Evolutionary conservation across 2,113 vertebrate genomes (phyloP).

Genomic region (Corapipo altera): DNA sequence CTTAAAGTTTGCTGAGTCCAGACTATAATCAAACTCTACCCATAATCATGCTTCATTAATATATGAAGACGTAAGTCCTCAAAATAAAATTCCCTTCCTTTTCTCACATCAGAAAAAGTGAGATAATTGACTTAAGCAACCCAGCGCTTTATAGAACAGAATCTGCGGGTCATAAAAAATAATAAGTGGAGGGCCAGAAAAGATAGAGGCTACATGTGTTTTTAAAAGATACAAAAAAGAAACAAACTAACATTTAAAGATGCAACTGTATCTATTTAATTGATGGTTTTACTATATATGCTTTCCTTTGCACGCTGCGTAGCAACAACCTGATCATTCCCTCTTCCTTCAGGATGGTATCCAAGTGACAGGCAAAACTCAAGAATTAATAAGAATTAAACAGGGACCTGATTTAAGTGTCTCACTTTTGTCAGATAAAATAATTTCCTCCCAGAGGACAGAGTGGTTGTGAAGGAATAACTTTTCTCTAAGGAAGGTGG

Average conservation of each 20-base stretch:
- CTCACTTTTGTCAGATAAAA: background rate
- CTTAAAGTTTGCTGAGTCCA: background rate
- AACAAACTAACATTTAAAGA: background rate
- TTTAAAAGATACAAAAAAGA: background rate
- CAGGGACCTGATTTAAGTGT: background rate
- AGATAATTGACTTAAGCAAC: background rate
- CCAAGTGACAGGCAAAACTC: conserved; percentile 21
- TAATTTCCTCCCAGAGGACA: background rate
- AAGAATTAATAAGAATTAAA: conserved; percentile 40
- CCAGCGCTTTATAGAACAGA: background rate
- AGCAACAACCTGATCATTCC: conserved; percentile 25
- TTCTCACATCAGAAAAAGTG: background rate
- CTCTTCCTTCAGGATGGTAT: background rate
- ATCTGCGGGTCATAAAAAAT: background rate
- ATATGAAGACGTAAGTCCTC: background rate
- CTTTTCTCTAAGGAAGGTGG: background rate
- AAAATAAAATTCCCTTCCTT: background rate
- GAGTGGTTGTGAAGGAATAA: background rate
- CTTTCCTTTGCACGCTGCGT: background rate
- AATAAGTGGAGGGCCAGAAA: background rate
- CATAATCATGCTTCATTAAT: background rate
- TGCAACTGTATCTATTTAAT: background rate
- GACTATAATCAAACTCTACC: background rate
- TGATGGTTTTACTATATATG: background rate
- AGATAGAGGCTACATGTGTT: background rate